A percentile compares a stretch with the other conserved stretches of the same genome.
These are phyloP conservation scores for Noctuana brunneofusca DNA, from an alignment of 2,888 invertebrate species.

Conservation along the genomic window DNA sequence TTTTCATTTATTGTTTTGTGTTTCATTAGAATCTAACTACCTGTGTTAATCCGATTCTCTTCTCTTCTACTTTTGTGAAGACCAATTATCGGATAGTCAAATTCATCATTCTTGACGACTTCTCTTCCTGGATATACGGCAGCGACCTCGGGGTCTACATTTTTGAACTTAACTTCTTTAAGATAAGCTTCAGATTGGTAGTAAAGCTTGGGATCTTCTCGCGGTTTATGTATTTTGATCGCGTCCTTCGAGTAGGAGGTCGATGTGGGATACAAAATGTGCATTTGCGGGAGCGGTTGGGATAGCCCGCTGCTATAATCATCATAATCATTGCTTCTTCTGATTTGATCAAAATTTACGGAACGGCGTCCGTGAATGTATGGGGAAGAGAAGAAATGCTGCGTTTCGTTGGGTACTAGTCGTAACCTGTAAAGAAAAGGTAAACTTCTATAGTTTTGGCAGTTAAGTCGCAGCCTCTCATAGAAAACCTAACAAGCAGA, in stretches of 20 bases:
- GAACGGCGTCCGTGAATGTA: slow-evolving; percentile 48
- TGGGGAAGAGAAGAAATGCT: slow-evolving; percentile 35
- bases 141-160: slow-evolving; percentile 61
- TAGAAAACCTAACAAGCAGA: too few species aligned
- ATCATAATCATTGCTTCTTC: slow-evolving; percentile 65
- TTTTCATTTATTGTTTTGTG: too few species aligned
- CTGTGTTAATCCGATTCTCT: slow-evolving; percentile 43
- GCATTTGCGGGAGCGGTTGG: slow-evolving; percentile 52
- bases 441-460: slow-evolving; percentile 4
- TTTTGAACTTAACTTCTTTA: slow-evolving; percentile 63
- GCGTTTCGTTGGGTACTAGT: slow-evolving; percentile 50
- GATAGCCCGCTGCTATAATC: slow-evolving; percentile 64
- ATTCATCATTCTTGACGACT: slow-evolving; percentile 54
- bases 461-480: too few species aligned
- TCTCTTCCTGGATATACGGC: slow-evolving; percentile 63
- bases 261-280: slow-evolving; percentile 51
- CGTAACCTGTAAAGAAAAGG: slow-evolving; percentile 54
- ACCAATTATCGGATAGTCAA: slow-evolving; percentile 20
- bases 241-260: slow-evolving; percentile 48
- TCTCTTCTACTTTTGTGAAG: slow-evolving; percentile 43
- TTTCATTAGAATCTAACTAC: neutral
- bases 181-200: slow-evolving; percentile 73
- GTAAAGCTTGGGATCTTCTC: slow-evolving; percentile 72
- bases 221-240: slow-evolving; percentile 62
- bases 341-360: slow-evolving; percentile 44